Evolutionary conservation across 2,888 invertebrate species (phyloP), one percentile per base, ranked within the genome.

Genomic region (Syritta pipiens): DNA sequence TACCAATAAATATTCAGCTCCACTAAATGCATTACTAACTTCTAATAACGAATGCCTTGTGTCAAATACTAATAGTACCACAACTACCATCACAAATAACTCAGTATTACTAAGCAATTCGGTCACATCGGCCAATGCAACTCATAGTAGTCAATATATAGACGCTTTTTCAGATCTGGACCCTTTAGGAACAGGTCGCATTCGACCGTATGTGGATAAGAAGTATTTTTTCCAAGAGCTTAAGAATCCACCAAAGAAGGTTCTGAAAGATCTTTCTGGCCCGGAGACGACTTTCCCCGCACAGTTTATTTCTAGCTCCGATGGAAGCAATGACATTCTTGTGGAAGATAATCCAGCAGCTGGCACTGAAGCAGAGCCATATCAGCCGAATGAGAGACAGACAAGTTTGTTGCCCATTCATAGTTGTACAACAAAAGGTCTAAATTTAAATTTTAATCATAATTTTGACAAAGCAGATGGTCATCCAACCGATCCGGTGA

Each of bases 191-290:
- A 96, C 96, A 84, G 96, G 96, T 86, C 93, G 95, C 89, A 95
- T 94, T 90, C 95, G 95, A 90, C 97, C 97, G 81, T 97, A 96
- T 91, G 93, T 97, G 86, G 97, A 97, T 91, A 96, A 96, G 90
- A 97, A 97, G 91, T 95, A 96, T 90, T 97, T 97, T 91, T 97
- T 97, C 91, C 96, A 96, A 91, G 96, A 97, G 89, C 92, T 97
- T 86, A 97, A 97, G 91, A 96, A 97, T 90, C 97, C 97, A 84
- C 96, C 96, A 84, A 96, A 96, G 91, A 96, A 96, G 90, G 94
- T 95, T 81, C 92, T 97, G 84, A 96, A 96, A 90, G 97, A 97
- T 89, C 91, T 97, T 40, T 87, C 89, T 86, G 89, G 69, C 17
- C 48, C 79, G 0, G 79, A 79, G 10, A 68, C 79, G 4, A 55